phyloP scores from a whole-genome alignment of 23 tunicate genomes.

The Trididemnum miniatum region DNA sequence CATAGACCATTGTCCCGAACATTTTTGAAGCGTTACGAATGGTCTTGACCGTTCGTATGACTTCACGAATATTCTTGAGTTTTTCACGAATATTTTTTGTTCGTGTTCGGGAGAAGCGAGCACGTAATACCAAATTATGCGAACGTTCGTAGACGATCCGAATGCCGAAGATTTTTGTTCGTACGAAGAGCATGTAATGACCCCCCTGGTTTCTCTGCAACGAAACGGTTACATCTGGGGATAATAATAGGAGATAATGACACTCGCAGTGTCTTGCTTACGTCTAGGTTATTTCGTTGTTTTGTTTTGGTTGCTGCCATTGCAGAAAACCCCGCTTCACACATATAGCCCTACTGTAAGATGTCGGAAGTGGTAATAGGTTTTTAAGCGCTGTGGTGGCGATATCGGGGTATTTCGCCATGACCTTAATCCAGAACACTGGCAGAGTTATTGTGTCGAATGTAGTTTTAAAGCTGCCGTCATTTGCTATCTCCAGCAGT shows the following conservation, averaged over 20 bases:
- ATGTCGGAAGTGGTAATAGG: constrained; percentile 59
- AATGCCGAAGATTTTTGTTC: no score
- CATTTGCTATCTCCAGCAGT: constrained; percentile 56
- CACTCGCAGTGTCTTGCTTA: constrained; percentile 33
- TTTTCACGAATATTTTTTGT: no score
- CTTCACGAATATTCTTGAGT: no score
- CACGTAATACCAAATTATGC: no score
- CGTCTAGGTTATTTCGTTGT: constrained; percentile 45
- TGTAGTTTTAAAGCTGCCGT: constrained; percentile 41
- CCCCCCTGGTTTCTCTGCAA: constrained; percentile 40
- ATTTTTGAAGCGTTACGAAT: no score
- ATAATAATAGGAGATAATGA: constrained; percentile 36
- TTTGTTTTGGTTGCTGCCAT: constrained; percentile 63
- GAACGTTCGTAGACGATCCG: no score
- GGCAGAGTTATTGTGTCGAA: constrained; percentile 50
- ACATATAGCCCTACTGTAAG: no score
- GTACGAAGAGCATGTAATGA: no score
- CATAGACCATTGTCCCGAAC: no score
- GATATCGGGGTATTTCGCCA: constrained; percentile 49
- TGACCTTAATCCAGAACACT: constrained; percentile 47
- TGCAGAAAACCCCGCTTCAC: constrained; percentile 56
- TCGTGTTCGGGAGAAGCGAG: no score
- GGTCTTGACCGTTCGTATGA: no score
- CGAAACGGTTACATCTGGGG: constrained; percentile 42
- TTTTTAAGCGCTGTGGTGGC: constrained; percentile 48